phyloP scores from a whole-genome alignment of 2,797 vertebrate genomes.

The Protosalanx chinensis region DNA sequence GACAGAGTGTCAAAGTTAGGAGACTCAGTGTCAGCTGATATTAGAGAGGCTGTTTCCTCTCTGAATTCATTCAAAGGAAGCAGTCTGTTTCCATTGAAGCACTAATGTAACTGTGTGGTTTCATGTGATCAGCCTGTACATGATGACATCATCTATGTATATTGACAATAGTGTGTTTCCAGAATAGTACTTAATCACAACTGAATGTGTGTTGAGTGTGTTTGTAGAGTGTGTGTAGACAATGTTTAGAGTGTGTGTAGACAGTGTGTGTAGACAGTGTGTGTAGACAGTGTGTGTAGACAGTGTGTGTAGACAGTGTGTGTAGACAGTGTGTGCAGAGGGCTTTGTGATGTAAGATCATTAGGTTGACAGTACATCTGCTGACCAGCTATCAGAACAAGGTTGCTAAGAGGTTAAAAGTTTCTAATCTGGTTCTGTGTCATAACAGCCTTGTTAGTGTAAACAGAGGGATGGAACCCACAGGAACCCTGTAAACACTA shows the following conservation, averaged over 20 bases:
- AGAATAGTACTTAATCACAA: background rate
- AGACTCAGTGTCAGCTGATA: background rate
- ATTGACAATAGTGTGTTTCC: background rate
- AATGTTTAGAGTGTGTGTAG: background rate
- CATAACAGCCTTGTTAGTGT: background rate
- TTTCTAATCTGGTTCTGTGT: no score
- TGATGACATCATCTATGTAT: background rate
- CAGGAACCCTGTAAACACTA: no score
- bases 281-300: no score
- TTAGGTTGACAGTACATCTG: background rate
- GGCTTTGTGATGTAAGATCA: background rate
- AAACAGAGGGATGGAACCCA: background rate
- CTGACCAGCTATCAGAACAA: background rate
- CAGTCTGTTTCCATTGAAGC: background rate
- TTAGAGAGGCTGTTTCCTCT: conserved; percentile 32
- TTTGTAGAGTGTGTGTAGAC: background rate
- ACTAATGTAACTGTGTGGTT: background rate
- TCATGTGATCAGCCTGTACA: background rate
- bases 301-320: no score
- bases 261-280: no score
- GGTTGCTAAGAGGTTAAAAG: background rate
- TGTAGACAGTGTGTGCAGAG: no score
- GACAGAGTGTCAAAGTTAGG: conserved; percentile 25
- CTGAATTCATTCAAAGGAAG: conserved; percentile 11
- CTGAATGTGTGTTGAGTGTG: background rate